Percentiles rank a stretch among this genome's conserved stretches.
Conservation (phyloP, 1,140 invertebrate species). For the Delia radicum region DNA sequence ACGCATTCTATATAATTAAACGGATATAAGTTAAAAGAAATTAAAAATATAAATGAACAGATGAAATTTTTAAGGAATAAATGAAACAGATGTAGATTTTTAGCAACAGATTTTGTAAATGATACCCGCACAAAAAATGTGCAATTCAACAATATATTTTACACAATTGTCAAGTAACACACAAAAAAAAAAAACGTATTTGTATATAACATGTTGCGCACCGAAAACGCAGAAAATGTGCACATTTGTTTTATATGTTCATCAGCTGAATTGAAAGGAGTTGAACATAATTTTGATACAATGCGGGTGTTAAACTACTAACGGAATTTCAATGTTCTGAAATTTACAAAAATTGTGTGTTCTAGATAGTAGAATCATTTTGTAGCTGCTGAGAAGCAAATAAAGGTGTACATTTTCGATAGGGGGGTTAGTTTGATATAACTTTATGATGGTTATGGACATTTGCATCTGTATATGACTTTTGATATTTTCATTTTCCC, state of each 20-base stretch:
- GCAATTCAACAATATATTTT: neutral
- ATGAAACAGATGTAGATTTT: neutral
- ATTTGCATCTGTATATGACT: neutral
- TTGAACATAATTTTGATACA: neutral
- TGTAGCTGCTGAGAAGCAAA: no score
- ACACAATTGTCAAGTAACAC: neutral
- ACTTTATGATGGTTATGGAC: neutral
- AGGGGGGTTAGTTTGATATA: neutral
- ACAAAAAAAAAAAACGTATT: neutral
- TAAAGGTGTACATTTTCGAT: constrained; percentile 10
- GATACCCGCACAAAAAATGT: constrained; percentile 19
- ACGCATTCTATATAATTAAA: no score
- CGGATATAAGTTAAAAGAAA: no score
- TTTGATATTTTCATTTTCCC: no score
- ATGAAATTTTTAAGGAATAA: neutral
- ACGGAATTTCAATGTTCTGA: neutral
- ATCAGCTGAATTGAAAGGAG: neutral
- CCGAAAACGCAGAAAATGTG: neutral
- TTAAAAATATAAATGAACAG: no score
- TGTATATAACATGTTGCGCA: constrained; percentile 6
- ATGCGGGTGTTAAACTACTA: neutral
- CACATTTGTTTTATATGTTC: neutral
- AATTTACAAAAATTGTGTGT: neutral
- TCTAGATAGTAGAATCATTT: no score
- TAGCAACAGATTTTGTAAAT: constrained; percentile 14